A percentile compares a stretch with the other conserved stretches of the same genome.
phyloP scores from a whole-genome alignment of 35 echinoderm and acorn worm species.

The Holothuria glaberrima region DNA sequence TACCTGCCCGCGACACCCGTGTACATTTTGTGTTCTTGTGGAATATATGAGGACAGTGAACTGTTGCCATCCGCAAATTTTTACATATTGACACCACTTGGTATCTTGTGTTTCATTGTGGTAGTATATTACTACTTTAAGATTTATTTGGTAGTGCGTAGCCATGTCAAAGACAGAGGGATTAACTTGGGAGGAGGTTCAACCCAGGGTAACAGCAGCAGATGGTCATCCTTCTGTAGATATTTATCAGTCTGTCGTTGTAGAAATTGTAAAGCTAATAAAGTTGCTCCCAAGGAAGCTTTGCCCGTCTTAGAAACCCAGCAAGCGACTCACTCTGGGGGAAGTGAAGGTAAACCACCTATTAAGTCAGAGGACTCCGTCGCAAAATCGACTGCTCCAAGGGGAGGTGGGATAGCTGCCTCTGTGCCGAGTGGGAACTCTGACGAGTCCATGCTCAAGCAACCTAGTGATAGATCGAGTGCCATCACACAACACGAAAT shows the following conservation, averaged over 20 bases:
- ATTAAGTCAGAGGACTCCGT: conserved; percentile 10
- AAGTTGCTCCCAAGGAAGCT: background rate
- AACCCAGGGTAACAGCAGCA: background rate
- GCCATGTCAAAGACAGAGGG: conserved; percentile 73
- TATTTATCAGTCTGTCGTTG: background rate
- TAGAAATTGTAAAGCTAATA: background rate
- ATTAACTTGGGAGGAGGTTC: background rate
- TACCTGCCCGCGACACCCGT: conserved; percentile 45
- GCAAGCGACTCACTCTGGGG: background rate
- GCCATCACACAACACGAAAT: background rate
- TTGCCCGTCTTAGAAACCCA: conserved; percentile 13
- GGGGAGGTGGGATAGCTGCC: too few species aligned
- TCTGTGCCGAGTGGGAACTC: background rate
- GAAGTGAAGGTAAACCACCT: background rate
- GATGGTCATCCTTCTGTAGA: background rate
- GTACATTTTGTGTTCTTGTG: conserved; percentile 70
- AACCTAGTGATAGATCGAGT: conserved; percentile 20
- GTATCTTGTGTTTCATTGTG: conserved; percentile 60
- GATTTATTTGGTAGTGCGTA: conserved; percentile 73
- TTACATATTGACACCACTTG: conserved; percentile 67
- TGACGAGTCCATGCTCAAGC: background rate
- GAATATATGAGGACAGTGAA: background rate
- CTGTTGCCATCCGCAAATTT: conserved; percentile 25
- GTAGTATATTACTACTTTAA: conserved; percentile 72
- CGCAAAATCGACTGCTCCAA: background rate